Conservation (phyloP, 2,113 vertebrate genomes). For the Scolopax mira region DNA sequence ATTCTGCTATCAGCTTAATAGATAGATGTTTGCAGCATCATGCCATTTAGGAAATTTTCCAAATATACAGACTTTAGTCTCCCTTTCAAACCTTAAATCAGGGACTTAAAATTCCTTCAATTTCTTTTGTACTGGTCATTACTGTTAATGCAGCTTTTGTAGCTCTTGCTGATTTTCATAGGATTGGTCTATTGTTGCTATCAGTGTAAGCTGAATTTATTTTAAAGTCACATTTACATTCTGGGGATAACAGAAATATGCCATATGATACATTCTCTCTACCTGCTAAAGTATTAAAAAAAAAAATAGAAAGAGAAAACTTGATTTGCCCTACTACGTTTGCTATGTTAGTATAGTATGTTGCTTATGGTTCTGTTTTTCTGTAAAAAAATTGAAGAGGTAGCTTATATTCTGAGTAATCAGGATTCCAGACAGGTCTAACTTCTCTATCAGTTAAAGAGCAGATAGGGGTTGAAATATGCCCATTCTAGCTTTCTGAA, state of each 20-base stretch:
- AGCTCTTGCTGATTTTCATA: neutral
- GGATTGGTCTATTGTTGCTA: neutral
- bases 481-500: neutral
- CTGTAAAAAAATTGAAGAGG: neutral
- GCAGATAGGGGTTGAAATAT: neutral
- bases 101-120: neutral
- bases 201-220: neutral
- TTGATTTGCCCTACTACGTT: neutral
- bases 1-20: neutral
- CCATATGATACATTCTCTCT: neutral
- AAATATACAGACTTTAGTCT: neutral
- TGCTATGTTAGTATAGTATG: neutral
- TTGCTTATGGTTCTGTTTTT: neutral
- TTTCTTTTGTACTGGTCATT: neutral
- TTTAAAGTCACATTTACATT: neutral
- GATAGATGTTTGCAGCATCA: neutral
- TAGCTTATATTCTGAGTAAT: neutral
- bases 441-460: neutral
- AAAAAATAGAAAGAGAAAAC: neutral
- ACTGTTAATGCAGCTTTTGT: neutral
- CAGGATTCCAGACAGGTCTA: neutral
- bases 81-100: neutral
- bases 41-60: neutral
- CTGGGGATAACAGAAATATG: neutral
- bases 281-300: neutral